These are phyloP conservation scores for Lochmaea capreae DNA, from an alignment of 2,888 invertebrate species.

Conservation along the genomic window DNA sequence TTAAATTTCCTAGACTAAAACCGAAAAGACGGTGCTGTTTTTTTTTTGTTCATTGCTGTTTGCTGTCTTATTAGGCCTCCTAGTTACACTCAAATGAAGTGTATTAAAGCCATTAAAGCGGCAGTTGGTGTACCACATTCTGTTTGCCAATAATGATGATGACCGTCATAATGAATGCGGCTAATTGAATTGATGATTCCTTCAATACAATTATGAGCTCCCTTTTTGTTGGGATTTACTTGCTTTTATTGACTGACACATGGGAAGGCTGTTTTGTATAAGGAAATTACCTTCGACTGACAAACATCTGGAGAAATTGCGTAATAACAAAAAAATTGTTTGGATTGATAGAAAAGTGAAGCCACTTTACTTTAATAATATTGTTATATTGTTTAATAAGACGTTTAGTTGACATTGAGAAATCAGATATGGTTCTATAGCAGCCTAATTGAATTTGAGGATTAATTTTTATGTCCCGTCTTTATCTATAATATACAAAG, in stretches of 20 bases:
- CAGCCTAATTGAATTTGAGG: not conserved
- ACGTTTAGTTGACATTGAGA: not conserved
- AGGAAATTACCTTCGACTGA: constrained; percentile 2
- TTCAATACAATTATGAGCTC: constrained; percentile 2
- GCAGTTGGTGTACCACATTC: constrained; percentile 27
- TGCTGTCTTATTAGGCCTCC: constrained; percentile 24
- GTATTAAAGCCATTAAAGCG: constrained; percentile 31
- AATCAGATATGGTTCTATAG: not conserved
- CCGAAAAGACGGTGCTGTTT: not conserved
- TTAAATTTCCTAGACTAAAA: not conserved
- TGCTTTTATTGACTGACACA: constrained; percentile 8
- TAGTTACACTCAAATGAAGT: constrained; percentile 33
- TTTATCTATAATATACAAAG: too few species aligned
- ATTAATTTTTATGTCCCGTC: not conserved
- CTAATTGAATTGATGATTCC: constrained; percentile 41
- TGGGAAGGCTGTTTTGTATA: constrained; percentile 14
- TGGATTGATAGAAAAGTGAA: not conserved
- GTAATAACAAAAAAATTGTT: not conserved
- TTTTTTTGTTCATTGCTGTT: constrained; percentile 7
- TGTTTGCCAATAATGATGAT: constrained; percentile 29
- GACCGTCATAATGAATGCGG: constrained; percentile 40
- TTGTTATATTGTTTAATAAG: constrained; percentile 3
- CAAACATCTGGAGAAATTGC: not conserved
- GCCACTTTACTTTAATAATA: not conserved
- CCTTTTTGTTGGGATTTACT: constrained; percentile 3